A percentile compares a stretch with the other conserved stretches of the same genome.
phyloP scores from a whole-genome alignment of 2,888 invertebrate species.

The Saturnia pavonia region DNA sequence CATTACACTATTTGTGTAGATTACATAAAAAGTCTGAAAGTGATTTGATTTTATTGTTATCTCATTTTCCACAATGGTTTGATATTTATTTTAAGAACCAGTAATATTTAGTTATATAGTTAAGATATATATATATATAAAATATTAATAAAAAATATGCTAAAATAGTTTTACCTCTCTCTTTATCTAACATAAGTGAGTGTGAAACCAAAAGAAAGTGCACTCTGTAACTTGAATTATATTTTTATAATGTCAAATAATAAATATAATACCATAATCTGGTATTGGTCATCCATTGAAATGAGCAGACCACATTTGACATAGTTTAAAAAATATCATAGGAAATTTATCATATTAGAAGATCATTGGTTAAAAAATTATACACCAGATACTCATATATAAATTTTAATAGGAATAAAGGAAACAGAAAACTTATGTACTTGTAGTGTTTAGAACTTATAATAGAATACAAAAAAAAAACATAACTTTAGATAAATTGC shows the following conservation, averaged over 20 bases:
- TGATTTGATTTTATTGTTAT: conserved; percentile 62
- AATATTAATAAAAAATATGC: too few relatives aligned
- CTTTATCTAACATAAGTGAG: too few relatives aligned
- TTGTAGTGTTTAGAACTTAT: background rate
- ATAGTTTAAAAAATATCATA: background rate
- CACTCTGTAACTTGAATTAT: too few relatives aligned
- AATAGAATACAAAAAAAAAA: background rate
- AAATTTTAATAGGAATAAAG: background rate
- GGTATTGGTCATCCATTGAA: background rate
- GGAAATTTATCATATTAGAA: background rate
- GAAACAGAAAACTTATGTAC: background rate
- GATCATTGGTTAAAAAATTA: background rate
- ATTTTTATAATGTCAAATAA: background rate
- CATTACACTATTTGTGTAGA: conserved; percentile 43
- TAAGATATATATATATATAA: too few relatives aligned
- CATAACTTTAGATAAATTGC: background rate
- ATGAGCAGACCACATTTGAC: background rate
- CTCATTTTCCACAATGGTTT: conserved; percentile 72
- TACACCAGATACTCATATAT: background rate
- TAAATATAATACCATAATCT: background rate
- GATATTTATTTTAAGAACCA: conserved; percentile 47
- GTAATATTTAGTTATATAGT: conserved; percentile 17
- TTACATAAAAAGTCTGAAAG: conserved; percentile 46
- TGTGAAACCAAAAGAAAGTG: too few relatives aligned
- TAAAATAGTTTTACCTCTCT: too few relatives aligned